Base-by-base conservation (phyloP, 2,113 vertebrate genomes). In the Tupaia tana region DNA sequence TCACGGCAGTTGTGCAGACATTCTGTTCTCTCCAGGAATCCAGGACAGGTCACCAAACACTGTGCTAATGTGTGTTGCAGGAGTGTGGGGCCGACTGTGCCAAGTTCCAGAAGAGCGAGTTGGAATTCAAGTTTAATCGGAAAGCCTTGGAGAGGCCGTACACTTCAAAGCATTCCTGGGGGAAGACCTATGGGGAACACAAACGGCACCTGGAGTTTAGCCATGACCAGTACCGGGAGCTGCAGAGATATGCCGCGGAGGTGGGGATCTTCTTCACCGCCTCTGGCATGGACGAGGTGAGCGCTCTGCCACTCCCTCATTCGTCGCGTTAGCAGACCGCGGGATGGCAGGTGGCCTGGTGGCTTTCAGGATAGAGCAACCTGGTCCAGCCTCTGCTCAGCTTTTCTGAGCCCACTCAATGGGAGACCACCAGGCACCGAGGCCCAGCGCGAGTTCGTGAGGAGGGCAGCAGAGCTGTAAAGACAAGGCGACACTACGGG, bases 201-300 rank as follows among this genome's bases (percentile, higher is more conserved):
- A 99, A 99, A 96, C 99, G 98, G 67, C 98, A 99, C 85, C 98
- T 99, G 84, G 99, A 99, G 95, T 99, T 99, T 92, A 99, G 98
- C 90, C 99, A 99, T 0, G 99, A 99, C 67, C 99, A 99, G 85
- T 99, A 99, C 90, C 98, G 89, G 94, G 99, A 99, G 87, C 98
- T 99, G 58, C 98, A 99, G 98, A 98, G 98, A 27, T 99, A 99
- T 0, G 99, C 99, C 0, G 59, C 98, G 61, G 99, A 99, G 85
- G 95, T 99, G 5, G 99, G 99, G 64, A 99, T 99, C 97, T 99
- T 98, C 98, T 99, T 99, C 98, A 99, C 99, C 0, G 99, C 99
- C 24, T 99, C 99, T 0, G 99, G 99, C 63, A 99, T 99, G 99
- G 99, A 99, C 66, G 99, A 99, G 99, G 99, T 99, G 96, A 96